A percentile compares a stretch with the other conserved stretches of the same genome.
phyloP scores from a whole-genome alignment of 2,113 vertebrate species.

The Channa argus region DNA sequence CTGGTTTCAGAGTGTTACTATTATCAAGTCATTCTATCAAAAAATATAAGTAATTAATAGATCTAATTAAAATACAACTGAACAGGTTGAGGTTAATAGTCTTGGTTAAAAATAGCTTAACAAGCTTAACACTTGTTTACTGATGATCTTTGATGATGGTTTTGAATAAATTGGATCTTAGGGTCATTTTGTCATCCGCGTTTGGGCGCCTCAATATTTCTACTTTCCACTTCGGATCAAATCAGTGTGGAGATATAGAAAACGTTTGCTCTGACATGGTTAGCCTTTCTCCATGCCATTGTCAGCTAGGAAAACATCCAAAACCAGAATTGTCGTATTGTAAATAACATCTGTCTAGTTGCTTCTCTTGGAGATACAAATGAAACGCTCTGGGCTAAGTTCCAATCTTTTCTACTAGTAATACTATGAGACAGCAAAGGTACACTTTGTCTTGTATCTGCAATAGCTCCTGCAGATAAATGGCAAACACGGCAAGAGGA shows the following conservation, averaged over 20 bases:
- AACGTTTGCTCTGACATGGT: constrained; percentile 37
- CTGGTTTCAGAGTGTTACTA: no score
- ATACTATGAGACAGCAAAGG: constrained; percentile 75
- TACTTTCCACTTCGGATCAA: neutral
- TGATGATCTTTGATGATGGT: no score
- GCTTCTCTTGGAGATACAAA: constrained; percentile 60
- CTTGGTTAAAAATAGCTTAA: no score
- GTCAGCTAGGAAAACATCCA: constrained; percentile 50
- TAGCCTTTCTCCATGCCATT: constrained; percentile 37
- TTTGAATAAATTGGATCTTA: no score
- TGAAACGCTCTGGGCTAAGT: constrained; percentile 58
- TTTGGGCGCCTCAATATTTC: constrained; percentile 3
- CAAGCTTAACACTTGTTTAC: no score
- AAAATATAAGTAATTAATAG: no score
- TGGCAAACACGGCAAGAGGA: constrained; percentile 10
- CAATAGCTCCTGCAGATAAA: constrained; percentile 27
- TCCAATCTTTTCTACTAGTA: constrained; percentile 53
- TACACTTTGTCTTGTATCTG: constrained; percentile 33
- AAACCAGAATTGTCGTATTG: constrained; percentile 61
- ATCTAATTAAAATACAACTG: no score
- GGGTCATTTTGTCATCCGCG: neutral
- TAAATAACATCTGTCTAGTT: constrained; percentile 78
- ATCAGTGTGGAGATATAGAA: constrained; percentile 36
- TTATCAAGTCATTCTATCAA: no score
- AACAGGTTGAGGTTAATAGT: no score